Percentiles rank a stretch among this genome's conserved stretches.
Evolutionary conservation across 92 coral and sea anemone genomes (phyloP).

Genomic region (Porites rus): DNA sequence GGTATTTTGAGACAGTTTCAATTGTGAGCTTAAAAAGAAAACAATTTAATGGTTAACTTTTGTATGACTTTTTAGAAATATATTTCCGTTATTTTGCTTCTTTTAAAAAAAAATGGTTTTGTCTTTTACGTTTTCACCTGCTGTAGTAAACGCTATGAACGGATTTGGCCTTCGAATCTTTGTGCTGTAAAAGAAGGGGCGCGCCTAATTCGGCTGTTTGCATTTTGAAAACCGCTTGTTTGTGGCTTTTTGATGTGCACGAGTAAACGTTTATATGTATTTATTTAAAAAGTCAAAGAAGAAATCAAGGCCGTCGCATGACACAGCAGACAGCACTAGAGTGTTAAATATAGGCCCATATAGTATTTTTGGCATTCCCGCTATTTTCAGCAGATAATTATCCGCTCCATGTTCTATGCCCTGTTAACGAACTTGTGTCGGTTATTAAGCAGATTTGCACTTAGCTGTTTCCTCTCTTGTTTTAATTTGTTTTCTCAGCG

Average conservation of each 20-base stretch:
- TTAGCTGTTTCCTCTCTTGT: slow-evolving; percentile 16
- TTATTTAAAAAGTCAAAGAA: no score
- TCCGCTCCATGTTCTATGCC: background rate
- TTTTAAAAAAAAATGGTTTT: no score
- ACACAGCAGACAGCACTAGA: slow-evolving; percentile 12
- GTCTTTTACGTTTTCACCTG: no score
- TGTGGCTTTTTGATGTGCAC: background rate
- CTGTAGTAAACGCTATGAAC: no score
- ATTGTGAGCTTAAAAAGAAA: background rate
- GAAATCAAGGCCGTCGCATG: slow-evolving; percentile 31
- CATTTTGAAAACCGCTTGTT: background rate
- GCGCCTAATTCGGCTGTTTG: no score
- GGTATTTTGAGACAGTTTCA: background rate
- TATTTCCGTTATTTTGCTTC: background rate
- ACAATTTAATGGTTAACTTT: background rate
- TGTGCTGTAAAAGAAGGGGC: no score
- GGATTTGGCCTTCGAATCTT: no score
- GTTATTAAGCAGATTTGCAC: slow-evolving; percentile 19
- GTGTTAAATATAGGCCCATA: slow-evolving; percentile 45
- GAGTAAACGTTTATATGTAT: no score
- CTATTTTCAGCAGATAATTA: slow-evolving; percentile 34
- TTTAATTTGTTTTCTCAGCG: slow-evolving; percentile 13
- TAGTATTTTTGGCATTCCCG: slow-evolving; percentile 17
- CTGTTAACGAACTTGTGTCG: background rate
- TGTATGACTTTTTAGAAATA: background rate